phyloP scores from a whole-genome alignment of 2,113 vertebrate species.

The Daboia siamensis region DNA sequence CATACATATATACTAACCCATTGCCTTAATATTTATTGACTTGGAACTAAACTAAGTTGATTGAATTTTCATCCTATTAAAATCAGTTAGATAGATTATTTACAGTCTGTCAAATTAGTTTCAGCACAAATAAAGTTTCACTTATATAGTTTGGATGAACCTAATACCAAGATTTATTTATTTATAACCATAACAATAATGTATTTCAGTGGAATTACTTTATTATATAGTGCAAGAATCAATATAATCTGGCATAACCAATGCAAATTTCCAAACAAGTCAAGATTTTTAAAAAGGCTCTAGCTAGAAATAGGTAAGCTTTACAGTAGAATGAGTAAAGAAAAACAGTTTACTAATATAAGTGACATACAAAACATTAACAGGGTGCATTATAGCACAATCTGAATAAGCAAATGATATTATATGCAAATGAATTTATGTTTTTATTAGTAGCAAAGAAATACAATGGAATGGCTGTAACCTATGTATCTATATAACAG shows the following conservation, averaged over 20 bases:
- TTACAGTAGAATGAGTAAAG: neutral
- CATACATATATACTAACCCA: neutral
- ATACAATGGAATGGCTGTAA: neutral
- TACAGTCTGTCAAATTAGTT: neutral
- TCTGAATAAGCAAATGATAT: neutral
- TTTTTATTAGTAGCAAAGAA: neutral
- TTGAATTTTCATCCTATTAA: neutral
- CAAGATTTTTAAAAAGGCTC: neutral
- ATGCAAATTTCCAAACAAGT: neutral
- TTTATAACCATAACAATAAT: neutral
- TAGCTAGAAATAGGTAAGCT: neutral
- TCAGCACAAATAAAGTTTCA: neutral
- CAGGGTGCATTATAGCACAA: neutral
- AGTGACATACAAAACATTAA: neutral
- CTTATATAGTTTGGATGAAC: neutral
- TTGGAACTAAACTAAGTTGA: neutral
- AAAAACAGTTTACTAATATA: neutral
- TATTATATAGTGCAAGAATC: neutral
- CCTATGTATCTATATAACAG: neutral
- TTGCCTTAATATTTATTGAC: neutral
- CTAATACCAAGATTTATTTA: neutral
- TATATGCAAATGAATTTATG: neutral
- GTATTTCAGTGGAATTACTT: neutral
- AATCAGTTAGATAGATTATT: neutral
- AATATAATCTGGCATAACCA: neutral